phyloP scores from a whole-genome alignment of 2,888 invertebrate genomes.

The Oscheius sp. region DNA sequence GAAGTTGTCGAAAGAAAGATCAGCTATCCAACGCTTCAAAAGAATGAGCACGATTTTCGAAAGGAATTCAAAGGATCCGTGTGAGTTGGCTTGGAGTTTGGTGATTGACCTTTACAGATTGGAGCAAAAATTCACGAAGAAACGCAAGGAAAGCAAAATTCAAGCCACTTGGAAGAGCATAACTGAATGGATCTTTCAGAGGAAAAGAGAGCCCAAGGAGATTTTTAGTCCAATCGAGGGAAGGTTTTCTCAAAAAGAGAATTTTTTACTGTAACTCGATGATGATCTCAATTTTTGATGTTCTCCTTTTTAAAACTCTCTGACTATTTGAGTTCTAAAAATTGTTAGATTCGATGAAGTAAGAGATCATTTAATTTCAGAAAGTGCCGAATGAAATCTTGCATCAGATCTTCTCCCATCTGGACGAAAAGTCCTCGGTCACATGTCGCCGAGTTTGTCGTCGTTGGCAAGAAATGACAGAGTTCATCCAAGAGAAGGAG shows the following conservation, averaged over 20 bases:
- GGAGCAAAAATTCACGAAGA: conserved; percentile 39
- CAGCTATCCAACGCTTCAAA: conserved; percentile 12
- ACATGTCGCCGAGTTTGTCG: conserved; percentile 36
- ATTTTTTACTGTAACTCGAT: background rate
- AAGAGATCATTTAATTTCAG: too few species aligned
- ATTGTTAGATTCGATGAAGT: too few species aligned
- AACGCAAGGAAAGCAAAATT: conserved; percentile 19
- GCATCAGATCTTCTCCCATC: conserved; percentile 35
- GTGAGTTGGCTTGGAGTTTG: conserved; percentile 40
- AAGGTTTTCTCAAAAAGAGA: background rate
- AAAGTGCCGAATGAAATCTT: conserved; percentile 47
- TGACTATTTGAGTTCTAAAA: too few species aligned
- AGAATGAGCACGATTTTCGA: conserved; percentile 38
- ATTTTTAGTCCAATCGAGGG: conserved; percentile 10
- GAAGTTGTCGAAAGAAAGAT: background rate
- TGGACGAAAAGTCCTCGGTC: conserved; percentile 24
- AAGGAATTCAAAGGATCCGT: conserved; percentile 50
- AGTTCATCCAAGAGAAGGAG: conserved; percentile 28
- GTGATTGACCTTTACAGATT: conserved; percentile 25
- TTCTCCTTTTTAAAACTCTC: too few species aligned
- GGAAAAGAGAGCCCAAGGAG: conserved; percentile 1
- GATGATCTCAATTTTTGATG: too few species aligned
- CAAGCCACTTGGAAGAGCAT: conserved; percentile 26
- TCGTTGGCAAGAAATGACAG: conserved; percentile 38
- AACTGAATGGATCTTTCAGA: conserved; percentile 39